These are phyloP conservation scores for Andrena fulva DNA, from an alignment of 2,888 invertebrate genomes.

Conservation along the genomic window DNA sequence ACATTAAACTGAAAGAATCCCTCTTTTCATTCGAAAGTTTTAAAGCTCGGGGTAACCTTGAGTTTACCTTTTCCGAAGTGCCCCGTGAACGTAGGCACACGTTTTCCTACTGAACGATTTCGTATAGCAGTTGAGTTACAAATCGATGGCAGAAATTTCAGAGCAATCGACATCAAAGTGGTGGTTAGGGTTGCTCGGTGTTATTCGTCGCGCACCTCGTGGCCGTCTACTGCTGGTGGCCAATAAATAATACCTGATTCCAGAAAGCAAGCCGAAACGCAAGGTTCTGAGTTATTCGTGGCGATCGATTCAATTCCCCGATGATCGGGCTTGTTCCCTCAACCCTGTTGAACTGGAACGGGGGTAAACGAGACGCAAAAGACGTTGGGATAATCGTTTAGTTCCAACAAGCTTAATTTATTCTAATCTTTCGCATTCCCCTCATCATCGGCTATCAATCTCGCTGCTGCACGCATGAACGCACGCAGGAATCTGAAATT, in stretches of 20 bases:
- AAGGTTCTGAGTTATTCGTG: background rate
- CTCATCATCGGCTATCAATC: slow-evolving; percentile 13
- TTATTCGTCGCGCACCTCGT: background rate
- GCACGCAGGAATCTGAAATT: slow-evolving; percentile 13
- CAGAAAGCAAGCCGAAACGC: background rate
- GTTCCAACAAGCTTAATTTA: background rate
- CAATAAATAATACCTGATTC: slow-evolving; percentile 1
- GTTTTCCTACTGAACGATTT: background rate
- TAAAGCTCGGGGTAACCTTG: no score
- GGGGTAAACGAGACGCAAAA: background rate
- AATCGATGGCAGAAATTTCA: slow-evolving; percentile 8
- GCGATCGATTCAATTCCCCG: slow-evolving; percentile 12
- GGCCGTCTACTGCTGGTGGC: background rate
- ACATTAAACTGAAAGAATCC: no score
- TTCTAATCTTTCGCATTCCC: slow-evolving; percentile 17
- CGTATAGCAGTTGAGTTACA: background rate
- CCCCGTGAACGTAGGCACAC: background rate
- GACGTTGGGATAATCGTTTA: background rate
- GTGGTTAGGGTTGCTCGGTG: background rate
- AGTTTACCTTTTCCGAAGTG: background rate
- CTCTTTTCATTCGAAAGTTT: no score
- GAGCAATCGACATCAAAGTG: background rate
- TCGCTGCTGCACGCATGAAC: background rate
- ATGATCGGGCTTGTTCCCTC: background rate
- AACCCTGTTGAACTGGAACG: background rate